phyloP scores from a whole-genome alignment of 2,113 vertebrate species.

The Buteo buteo region DNA sequence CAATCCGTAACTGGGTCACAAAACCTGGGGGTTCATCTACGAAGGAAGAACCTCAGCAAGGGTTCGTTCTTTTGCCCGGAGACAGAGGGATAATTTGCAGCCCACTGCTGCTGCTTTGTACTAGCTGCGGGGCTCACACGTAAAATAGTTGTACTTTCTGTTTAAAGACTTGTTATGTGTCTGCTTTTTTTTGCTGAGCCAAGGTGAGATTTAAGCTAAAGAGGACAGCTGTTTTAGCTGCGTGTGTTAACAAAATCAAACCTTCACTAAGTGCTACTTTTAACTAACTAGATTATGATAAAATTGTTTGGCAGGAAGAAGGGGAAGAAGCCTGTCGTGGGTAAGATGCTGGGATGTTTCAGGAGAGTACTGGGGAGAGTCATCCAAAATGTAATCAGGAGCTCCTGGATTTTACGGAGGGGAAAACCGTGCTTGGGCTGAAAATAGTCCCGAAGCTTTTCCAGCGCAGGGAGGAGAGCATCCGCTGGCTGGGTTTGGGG shows the following conservation, averaged over 20 bases:
- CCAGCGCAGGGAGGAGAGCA: neutral
- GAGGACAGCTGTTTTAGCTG: neutral
- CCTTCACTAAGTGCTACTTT: too few relatives aligned
- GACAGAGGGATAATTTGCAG: neutral
- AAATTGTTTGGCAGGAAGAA: neutral
- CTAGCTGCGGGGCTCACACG: accelerated
- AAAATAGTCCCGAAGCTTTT: neutral
- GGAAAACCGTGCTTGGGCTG: neutral
- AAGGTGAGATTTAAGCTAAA: neutral
- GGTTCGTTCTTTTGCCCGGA: accelerated
- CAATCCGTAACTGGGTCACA: neutral
- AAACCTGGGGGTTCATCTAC: neutral
- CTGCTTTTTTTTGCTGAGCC: neutral
- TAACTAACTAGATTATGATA: too few relatives aligned
- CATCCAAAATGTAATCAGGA: neutral
- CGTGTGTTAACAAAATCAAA: neutral
- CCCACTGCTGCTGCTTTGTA: neutral
- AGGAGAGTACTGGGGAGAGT: neutral
- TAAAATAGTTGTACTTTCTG: accelerated
- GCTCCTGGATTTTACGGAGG: neutral
- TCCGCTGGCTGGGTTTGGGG: neutral
- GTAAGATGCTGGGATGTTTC: accelerated
- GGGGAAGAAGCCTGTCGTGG: neutral
- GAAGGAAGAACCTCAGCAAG: neutral
- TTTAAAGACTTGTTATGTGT: neutral